These are phyloP conservation scores for Peucedramus taeniatus DNA, from an alignment of 2,113 vertebrate species.

Conservation along the genomic window DNA sequence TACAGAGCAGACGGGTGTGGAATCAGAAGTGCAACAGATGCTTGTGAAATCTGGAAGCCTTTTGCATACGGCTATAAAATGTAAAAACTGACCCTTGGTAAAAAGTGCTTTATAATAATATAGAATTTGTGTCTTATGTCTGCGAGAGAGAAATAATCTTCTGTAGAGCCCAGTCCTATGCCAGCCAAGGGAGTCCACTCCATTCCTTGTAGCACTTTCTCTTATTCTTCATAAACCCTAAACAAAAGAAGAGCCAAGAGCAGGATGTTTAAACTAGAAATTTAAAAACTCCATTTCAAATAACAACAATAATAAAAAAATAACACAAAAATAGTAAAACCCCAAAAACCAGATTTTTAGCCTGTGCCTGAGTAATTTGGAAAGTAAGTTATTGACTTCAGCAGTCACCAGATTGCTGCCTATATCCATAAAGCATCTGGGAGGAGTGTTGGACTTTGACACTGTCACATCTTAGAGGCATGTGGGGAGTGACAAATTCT, in stretches of 20 bases:
- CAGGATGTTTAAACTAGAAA: neutral
- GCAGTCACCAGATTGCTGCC: neutral
- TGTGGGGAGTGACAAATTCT: neutral
- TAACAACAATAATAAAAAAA: neutral
- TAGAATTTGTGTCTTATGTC: slow-evolving; percentile 70
- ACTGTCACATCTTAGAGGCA: neutral
- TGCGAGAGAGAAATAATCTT: slow-evolving; percentile 68
- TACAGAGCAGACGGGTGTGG: slow-evolving; percentile 50
- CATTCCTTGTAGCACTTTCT: neutral
- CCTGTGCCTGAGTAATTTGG: neutral
- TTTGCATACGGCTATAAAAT: slow-evolving; percentile 74
- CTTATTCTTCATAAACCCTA: slow-evolving; percentile 80
- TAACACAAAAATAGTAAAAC: neutral
- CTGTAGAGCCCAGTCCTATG: slow-evolving; percentile 56
- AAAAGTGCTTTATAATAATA: slow-evolving; percentile 78
- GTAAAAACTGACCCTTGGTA: slow-evolving; percentile 80
- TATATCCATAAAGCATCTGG: neutral
- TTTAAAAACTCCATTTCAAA: neutral
- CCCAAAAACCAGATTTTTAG: neutral
- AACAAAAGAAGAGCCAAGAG: slow-evolving; percentile 9
- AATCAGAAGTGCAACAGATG: slow-evolving; percentile 59
- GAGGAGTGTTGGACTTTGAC: rapidly evolving
- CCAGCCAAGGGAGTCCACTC: slow-evolving; percentile 37
- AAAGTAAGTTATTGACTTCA: neutral
- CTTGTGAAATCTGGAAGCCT: slow-evolving; percentile 73